These are phyloP conservation scores for Emydoidea blandingii DNA, from an alignment of 2,797 vertebrate genomes.

Conservation along the genomic window DNA sequence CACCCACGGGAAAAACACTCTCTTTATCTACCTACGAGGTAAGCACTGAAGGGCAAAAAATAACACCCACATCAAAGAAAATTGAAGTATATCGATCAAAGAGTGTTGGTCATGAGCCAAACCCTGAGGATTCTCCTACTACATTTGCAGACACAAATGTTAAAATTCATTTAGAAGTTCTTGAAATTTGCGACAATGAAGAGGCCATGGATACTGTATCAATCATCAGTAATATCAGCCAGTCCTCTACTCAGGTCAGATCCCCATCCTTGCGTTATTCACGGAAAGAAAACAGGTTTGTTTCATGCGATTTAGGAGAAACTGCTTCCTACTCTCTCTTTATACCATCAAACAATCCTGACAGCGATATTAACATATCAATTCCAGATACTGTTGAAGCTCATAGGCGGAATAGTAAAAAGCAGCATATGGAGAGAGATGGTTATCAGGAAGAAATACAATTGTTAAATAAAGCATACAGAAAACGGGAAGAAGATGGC, in stretches of 20 bases:
- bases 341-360: conserved; percentile 89
- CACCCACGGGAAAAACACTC: conserved; percentile 94
- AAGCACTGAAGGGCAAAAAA: conserved; percentile 93
- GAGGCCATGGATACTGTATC: conserved; percentile 98
- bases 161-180: conserved; percentile 97
- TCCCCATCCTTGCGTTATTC: conserved; percentile 97
- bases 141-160: conserved; percentile 90
- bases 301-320: conserved; percentile 96
- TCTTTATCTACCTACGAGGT: conserved; percentile 98
- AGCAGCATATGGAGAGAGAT: conserved; percentile 85
- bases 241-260: conserved; percentile 92
- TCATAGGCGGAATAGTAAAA: conserved; percentile 93
- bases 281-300: conserved; percentile 94
- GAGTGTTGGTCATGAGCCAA: conserved; percentile 97
- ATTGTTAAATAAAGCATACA: conserved; percentile 93
- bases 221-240: conserved; percentile 98
- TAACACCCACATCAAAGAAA: conserved; percentile 89
- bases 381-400: conserved; percentile 98
- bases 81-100: conserved; percentile 98
- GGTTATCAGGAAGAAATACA: conserved; percentile 97
- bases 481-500: conserved; percentile 81
- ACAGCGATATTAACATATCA: conserved; percentile 92
- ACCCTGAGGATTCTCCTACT: conserved; percentile 83
- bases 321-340: conserved; percentile 96
- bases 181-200: conserved; percentile 97